Conservation (phyloP, 2,888 invertebrate species). For the Eupithecia exiguata region DNA sequence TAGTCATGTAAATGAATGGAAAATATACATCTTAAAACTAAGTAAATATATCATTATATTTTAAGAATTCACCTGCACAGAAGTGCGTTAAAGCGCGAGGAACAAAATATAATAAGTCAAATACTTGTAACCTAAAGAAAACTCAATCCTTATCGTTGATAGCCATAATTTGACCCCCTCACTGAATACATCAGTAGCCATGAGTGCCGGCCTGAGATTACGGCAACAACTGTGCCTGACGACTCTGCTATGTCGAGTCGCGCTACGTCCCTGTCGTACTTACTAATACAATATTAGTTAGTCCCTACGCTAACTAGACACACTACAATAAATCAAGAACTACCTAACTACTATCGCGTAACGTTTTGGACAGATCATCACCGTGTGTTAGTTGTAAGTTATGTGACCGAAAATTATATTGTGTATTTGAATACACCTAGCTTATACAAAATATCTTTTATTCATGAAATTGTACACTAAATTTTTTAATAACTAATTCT, state of each 20-base stretch:
- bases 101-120: conserved; percentile 67
- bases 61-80: conserved; percentile 52
- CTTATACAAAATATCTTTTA: conserved; percentile 52
- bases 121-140: conserved; percentile 65
- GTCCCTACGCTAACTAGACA: conserved; percentile 52
- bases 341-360: conserved; percentile 51
- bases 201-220: neutral
- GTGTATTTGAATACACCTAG: conserved; percentile 51
- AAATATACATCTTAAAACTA: conserved; percentile 47
- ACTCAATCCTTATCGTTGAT: conserved; percentile 13
- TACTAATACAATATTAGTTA: conserved; percentile 52
- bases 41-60: conserved; percentile 43
- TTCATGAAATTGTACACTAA: conserved; percentile 31
- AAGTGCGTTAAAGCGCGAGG: conserved; percentile 53
- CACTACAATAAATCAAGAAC: conserved; percentile 53
- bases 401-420: conserved; percentile 60
- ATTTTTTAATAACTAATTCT: conserved; percentile 19
- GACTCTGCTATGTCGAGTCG: conserved; percentile 35
- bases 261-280: conserved; percentile 50
- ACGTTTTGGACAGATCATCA: conserved; percentile 76
- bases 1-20: conserved; percentile 41
- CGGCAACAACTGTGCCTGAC: neutral
- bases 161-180: neutral
- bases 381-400: conserved; percentile 55
- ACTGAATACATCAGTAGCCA: neutral